These are phyloP conservation scores for Euura lappo DNA, from an alignment of 1,140 invertebrate species.

Conservation along the genomic window DNA sequence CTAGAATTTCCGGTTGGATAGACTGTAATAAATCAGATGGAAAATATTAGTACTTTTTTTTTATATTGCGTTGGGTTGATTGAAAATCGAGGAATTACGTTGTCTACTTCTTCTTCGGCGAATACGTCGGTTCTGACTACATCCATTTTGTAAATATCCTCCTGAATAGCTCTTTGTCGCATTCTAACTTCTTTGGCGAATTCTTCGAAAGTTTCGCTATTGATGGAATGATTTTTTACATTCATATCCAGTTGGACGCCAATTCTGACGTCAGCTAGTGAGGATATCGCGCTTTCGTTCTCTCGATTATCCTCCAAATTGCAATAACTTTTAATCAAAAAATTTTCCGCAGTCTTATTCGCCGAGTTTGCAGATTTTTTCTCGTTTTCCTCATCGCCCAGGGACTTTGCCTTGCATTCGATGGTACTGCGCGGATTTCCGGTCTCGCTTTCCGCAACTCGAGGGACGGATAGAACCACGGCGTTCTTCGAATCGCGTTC, in stretches of 20 bases:
- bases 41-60: not conserved
- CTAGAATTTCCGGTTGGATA: conserved; percentile 25
- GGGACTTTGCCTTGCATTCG: not conserved
- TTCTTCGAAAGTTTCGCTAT: conserved; percentile 14
- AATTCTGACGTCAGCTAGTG: not conserved
- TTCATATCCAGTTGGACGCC: too few relatives aligned
- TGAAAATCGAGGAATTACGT: not conserved
- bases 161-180: conserved; percentile 32
- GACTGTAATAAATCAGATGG: not conserved
- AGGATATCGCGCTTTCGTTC: too few relatives aligned
- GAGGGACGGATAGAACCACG: not conserved
- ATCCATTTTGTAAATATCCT: conserved; percentile 45
- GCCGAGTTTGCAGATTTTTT: too few relatives aligned
- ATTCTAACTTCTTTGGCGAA: conserved; percentile 18
- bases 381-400: not conserved
- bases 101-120: conserved; percentile 21
- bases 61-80: too few relatives aligned
- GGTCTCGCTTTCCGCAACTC: not conserved
- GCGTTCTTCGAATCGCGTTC: not conserved
- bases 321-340: not conserved
- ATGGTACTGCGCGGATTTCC: not conserved
- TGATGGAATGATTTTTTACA: not conserved
- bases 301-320: not conserved
- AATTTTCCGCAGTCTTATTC: not conserved
- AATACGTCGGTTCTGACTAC: conserved; percentile 32